These are phyloP conservation scores for Xanthia icteritia DNA, from an alignment of 2,888 invertebrate species.

Conservation along the genomic window DNA sequence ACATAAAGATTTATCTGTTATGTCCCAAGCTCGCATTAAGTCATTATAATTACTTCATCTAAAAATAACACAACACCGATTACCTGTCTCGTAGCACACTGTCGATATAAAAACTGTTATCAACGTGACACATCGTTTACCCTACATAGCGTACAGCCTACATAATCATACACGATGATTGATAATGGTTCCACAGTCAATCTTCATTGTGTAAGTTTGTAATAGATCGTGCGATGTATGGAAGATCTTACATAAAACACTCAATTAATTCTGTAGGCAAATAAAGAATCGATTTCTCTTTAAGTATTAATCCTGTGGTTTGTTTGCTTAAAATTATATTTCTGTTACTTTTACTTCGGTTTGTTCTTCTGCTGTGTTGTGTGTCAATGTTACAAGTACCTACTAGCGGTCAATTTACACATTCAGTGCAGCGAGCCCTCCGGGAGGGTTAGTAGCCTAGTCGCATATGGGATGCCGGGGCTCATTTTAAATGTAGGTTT, in stretches of 20 bases:
- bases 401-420: neutral
- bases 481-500: too few species aligned
- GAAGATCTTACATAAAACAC: constrained; percentile 63
- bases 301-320: constrained; percentile 48
- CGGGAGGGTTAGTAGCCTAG: too few species aligned
- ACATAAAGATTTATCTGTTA: neutral
- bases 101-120: constrained; percentile 44
- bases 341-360: constrained; percentile 35
- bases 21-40: constrained; percentile 8
- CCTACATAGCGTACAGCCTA: constrained; percentile 39
- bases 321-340: constrained; percentile 52
- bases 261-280: constrained; percentile 67
- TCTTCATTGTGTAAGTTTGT: constrained; percentile 57
- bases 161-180: constrained; percentile 56
- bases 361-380: neutral
- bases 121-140: constrained; percentile 41
- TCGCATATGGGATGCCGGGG: too few species aligned
- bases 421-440: too few species aligned
- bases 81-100: constrained; percentile 20
- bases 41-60: constrained; percentile 28
- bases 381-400: constrained; percentile 7
- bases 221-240: constrained; percentile 65
- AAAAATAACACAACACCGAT: constrained; percentile 26
- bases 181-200: constrained; percentile 51
- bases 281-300: constrained; percentile 66